Conservation (phyloP, 1,140 invertebrate genomes). For the Ericerus pela region DNA sequence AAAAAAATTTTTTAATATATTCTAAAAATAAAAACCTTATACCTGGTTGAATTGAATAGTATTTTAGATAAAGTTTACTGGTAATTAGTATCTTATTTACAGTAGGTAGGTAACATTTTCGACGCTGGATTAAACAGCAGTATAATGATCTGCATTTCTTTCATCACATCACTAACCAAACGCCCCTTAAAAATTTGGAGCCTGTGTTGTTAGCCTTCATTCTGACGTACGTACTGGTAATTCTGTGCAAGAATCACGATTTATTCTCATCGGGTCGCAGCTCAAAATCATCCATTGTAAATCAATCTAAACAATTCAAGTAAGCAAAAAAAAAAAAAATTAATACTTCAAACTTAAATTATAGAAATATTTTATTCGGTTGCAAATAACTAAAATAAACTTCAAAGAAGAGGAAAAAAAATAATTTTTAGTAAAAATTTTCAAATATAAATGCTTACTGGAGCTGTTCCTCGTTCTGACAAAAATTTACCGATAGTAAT, state of each 20-base stretch:
- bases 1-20: too few species aligned
- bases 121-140: too few species aligned
- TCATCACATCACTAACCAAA: too few species aligned
- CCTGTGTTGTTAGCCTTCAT: too few species aligned
- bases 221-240: constrained; percentile 33
- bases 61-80: too few species aligned
- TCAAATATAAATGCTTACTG: constrained; percentile 36
- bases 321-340: neutral
- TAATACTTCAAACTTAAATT: neutral
- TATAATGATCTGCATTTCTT: too few species aligned
- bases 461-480: constrained; percentile 39
- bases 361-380: neutral
- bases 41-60: too few species aligned
- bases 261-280: constrained; percentile 55
- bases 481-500: constrained; percentile 47
- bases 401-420: neutral
- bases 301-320: constrained; percentile 45
- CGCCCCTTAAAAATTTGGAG: too few species aligned
- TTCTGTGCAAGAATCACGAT: constrained; percentile 54
- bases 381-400: neutral
- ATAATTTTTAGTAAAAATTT: constrained; percentile 1
- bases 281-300: constrained; percentile 66
- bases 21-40: too few species aligned
- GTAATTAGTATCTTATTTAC: too few species aligned
- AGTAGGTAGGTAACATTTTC: too few species aligned